These are phyloP conservation scores for Prunella himalayana DNA, from an alignment of 2,113 vertebrate genomes.

Conservation along the genomic window DNA sequence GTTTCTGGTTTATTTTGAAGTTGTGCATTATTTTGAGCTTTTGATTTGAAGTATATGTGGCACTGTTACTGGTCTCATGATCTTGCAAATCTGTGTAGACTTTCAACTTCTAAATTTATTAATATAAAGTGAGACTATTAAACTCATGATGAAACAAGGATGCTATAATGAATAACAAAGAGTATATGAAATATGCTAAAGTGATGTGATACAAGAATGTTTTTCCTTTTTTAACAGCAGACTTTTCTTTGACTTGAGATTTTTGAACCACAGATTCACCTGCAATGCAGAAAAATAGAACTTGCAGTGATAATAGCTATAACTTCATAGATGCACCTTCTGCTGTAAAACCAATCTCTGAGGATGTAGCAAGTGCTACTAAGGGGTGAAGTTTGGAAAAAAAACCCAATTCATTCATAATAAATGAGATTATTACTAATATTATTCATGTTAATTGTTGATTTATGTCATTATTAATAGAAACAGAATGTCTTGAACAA, in stretches of 20 bases:
- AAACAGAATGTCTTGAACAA: neutral
- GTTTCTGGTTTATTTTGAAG: conserved; percentile 6
- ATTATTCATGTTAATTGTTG: neutral
- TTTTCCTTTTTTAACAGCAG: neutral
- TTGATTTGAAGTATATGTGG: neutral
- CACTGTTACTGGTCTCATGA: neutral
- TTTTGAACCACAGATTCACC: neutral
- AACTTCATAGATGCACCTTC: neutral
- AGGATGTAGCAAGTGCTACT: neutral
- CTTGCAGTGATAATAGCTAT: neutral
- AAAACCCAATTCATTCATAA: neutral
- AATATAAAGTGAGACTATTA: neutral
- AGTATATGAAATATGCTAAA: neutral
- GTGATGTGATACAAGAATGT: neutral
- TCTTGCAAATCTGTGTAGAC: neutral
- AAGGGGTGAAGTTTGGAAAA: neutral
- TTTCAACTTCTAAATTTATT: neutral
- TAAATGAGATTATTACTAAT: neutral
- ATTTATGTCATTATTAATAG: neutral
- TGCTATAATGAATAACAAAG: neutral
- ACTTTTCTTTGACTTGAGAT: neutral
- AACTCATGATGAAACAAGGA: neutral
- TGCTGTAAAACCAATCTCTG: neutral
- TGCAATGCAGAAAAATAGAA: neutral
- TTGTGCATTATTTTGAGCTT: neutral